Evolutionary conservation across 2,888 invertebrate species (phyloP).

Genomic region (Eugnorisma glareosa): DNA sequence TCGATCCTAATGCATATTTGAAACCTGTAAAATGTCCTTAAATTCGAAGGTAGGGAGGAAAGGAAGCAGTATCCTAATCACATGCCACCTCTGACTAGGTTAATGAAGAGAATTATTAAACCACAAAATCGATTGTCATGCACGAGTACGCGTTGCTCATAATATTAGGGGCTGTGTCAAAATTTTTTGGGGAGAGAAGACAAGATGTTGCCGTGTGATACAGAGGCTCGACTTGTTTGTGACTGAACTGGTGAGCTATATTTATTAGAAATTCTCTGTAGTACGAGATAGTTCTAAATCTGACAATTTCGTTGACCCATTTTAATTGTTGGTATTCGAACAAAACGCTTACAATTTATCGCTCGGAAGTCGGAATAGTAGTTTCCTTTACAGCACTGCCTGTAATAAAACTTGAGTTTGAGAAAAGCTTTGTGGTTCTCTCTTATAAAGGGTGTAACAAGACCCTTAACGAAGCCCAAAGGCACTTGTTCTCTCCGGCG

Average conservation of each 20-base stretch:
- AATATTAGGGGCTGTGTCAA: background rate
- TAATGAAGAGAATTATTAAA: slow-evolving; percentile 37
- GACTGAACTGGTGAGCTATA: slow-evolving; percentile 39
- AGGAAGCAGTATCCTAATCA: slow-evolving; percentile 11
- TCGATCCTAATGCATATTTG: slow-evolving; percentile 64
- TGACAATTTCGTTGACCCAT: slow-evolving; percentile 36
- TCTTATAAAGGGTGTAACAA: no score
- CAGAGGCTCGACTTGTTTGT: slow-evolving; percentile 11
- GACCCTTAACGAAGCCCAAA: no score
- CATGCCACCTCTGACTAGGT: background rate
- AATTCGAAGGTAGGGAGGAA: slow-evolving; percentile 13
- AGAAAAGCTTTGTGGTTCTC: slow-evolving; percentile 1
- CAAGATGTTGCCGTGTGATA: background rate
- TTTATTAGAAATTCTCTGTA: slow-evolving; percentile 32
- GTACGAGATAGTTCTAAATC: slow-evolving; percentile 23
- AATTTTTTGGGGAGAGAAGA: background rate
- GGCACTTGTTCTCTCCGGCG: no score
- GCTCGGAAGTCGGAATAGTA: slow-evolving; percentile 4
- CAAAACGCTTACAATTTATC: slow-evolving; percentile 22
- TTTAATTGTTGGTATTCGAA: slow-evolving; percentile 31
- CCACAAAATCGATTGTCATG: slow-evolving; percentile 27
- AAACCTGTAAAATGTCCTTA: slow-evolving; percentile 26
- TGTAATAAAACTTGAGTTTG: slow-evolving; percentile 10
- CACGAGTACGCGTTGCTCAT: background rate
- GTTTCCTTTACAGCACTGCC: slow-evolving; percentile 9